phyloP scores from a whole-genome alignment of 2,113 vertebrate species.

The Plotosus lineatus region DNA sequence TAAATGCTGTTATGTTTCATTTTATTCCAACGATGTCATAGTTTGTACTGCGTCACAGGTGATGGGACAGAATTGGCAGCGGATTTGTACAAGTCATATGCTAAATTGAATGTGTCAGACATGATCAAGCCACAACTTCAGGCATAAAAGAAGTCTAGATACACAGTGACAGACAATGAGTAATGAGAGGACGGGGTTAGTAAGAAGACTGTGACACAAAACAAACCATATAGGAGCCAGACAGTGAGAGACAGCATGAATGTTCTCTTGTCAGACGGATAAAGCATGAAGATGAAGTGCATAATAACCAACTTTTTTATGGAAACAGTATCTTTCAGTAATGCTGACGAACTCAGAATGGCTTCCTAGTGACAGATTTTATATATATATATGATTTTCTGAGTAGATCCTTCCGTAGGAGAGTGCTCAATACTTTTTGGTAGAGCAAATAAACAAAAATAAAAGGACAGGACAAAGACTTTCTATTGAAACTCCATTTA shows the following conservation, averaged over 20 bases:
- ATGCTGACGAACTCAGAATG: background rate
- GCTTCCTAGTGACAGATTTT: background rate
- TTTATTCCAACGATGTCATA: background rate
- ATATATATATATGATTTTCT: no score
- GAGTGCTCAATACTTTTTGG: no score
- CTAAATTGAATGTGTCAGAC: background rate
- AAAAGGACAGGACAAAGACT: no score
- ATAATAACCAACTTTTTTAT: background rate
- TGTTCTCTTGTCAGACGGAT: no score
- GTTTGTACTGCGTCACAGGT: background rate
- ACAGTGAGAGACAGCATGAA: background rate
- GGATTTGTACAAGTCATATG: background rate
- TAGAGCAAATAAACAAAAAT: no score
- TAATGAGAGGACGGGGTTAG: background rate
- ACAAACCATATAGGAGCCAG: slow-evolving; percentile 1
- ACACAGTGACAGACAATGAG: background rate
- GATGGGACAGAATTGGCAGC: background rate
- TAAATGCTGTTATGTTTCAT: background rate
- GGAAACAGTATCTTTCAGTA: background rate
- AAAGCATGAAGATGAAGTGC: background rate
- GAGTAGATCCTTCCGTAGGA: no score
- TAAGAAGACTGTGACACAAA: background rate
- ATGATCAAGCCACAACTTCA: background rate
- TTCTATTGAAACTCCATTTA: no score
- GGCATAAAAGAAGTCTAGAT: background rate